These are phyloP conservation scores for Unio delphinus DNA, from an alignment of 2,888 invertebrate genomes.

Conservation along the genomic window DNA sequence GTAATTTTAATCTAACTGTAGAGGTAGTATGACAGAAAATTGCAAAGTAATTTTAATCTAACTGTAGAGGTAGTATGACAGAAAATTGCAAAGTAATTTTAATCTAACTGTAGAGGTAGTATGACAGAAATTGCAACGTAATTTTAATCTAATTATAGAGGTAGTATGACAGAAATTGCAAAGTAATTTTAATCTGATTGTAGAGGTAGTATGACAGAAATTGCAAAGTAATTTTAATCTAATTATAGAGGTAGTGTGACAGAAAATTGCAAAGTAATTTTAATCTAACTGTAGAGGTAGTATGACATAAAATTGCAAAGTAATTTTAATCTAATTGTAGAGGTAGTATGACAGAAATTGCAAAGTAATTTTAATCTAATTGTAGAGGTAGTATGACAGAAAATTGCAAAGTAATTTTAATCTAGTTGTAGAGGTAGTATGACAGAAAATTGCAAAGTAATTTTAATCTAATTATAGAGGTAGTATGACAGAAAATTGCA, in stretches of 20 bases:
- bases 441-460: too few species aligned
- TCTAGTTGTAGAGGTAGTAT: constrained; percentile 23
- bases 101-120: constrained; percentile 25
- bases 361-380: constrained; percentile 1
- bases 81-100: too few species aligned
- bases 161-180: constrained; percentile 4
- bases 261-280: too few species aligned
- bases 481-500: too few species aligned
- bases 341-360: constrained; percentile 11
- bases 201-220: constrained; percentile 18
- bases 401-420: background rate
- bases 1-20: constrained; percentile 7
- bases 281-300: constrained; percentile 25
- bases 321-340: constrained; percentile 9
- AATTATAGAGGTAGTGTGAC: constrained; percentile 20
- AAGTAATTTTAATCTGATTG: constrained; percentile 3
- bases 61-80: constrained; percentile 20
- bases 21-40: constrained; percentile 14
- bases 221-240: background rate
- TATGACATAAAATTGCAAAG: too few species aligned
- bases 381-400: constrained; percentile 18
- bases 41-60: background rate
- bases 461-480: too few species aligned
- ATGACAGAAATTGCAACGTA: too few species aligned
- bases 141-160: constrained; percentile 17